Base-by-base conservation (phyloP, 2,888 invertebrate species). In the Agelastica alni region DNA sequence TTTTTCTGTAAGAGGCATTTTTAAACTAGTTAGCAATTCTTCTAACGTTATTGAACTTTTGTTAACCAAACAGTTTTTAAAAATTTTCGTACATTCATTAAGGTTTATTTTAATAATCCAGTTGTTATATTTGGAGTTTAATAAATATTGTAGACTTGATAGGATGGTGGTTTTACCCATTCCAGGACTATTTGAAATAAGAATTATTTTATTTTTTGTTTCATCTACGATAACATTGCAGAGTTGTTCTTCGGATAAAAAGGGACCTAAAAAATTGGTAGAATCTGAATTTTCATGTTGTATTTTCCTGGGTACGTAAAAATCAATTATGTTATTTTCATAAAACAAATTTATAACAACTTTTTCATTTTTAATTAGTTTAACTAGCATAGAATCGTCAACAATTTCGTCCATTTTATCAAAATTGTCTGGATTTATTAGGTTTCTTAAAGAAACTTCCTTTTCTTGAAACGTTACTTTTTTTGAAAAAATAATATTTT, bases 101-200 rank as follows among this genome's bases (percentile, higher is more conserved):
- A 47, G 37, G 28, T 37, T 28, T n/a, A 47, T 47, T 39, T 17
- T 28, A 3, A 47, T 4, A 10, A 47, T 18, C 14, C 22, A 47
- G 12, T 14, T n/a, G 10, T 47, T 14, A 4, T 36, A 4, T 41
- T 32, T 32, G 2, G 30, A 18, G 6, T 31, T 30, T n/a, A 49
- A 20, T n/a, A 32, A 9, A 14, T 14, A 10, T 5, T 32, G 20
- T 2, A 41, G 31, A 31, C 22, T 41, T 6, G 41, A 31, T 5
- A 49, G 32, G 3, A 47, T 30, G 4, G 37, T 37, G 2, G 12
- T 47, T 39, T 47, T 47, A 16, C 37, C 47, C 47, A 47, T 47
- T 17, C 47, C 47, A 14, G 47, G 28, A 28, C 34, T 28, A 26
- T 47, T 37, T 14, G 36, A 28, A 28, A 47, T 47, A 7, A 47